Conservation (phyloP, 1,140 invertebrate genomes). For the Agrypnia vestita region DNA sequence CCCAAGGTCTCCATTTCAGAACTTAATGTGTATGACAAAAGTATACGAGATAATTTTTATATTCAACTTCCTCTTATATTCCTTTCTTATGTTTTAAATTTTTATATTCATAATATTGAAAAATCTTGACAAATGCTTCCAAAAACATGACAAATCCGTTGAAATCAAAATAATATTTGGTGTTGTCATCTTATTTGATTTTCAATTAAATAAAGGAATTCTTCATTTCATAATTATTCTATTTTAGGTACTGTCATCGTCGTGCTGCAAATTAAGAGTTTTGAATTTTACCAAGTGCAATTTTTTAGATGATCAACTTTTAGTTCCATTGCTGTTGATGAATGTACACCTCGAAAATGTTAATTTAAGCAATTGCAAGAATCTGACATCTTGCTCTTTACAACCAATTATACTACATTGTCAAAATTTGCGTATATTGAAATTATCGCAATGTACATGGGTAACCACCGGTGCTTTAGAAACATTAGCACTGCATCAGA, state of each 20-base stretch:
- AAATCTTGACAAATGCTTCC: background rate
- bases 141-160: too few relatives aligned
- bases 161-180: too few relatives aligned
- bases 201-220: too few relatives aligned
- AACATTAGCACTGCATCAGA: slow-evolving; percentile 73
- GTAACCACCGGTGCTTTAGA: slow-evolving; percentile 74
- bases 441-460: slow-evolving; percentile 73
- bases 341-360: slow-evolving; percentile 70
- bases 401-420: slow-evolving; percentile 75
- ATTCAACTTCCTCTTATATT: too few relatives aligned
- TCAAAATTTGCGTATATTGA: slow-evolving; percentile 70
- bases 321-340: slow-evolving; percentile 69
- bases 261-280: slow-evolving; percentile 69
- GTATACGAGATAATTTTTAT: too few relatives aligned
- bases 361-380: slow-evolving; percentile 74
- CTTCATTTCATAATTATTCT: background rate
- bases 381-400: slow-evolving; percentile 72
- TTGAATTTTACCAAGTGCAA: slow-evolving; percentile 72
- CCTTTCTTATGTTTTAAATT: too few relatives aligned
- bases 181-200: too few relatives aligned
- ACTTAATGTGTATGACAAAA: too few relatives aligned
- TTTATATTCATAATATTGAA: background rate
- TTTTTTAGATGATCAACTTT: slow-evolving; percentile 68
- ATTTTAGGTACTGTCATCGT: slow-evolving; percentile 69
- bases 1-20: too few relatives aligned